These are phyloP conservation scores for Solenopsis fugax DNA, from an alignment of 1,140 invertebrate genomes.

Conservation along the genomic window DNA sequence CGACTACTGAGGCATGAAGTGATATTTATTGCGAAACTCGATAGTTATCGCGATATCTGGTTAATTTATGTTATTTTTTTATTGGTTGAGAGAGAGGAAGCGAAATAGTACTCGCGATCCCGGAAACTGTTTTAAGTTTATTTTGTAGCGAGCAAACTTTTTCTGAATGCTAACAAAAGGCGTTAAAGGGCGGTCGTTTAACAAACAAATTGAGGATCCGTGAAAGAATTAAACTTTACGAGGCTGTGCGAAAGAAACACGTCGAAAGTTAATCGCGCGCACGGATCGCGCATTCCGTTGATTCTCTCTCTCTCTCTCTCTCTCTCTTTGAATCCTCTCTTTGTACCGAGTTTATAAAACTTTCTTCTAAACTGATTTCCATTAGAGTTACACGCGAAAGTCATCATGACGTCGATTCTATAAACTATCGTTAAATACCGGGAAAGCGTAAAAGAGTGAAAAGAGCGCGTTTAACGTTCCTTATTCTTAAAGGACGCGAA, in stretches of 20 bases:
- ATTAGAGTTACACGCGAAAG: background rate
- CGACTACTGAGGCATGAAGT: no score
- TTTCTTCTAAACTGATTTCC: conserved; percentile 3
- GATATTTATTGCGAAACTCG: no score
- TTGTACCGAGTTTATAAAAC: background rate
- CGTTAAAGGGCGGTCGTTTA: background rate
- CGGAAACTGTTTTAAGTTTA: background rate
- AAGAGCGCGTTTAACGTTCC: background rate
- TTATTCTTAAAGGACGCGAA: conserved; percentile 27
- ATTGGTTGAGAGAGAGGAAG: background rate
- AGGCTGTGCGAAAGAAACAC: background rate
- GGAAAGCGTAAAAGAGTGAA: background rate
- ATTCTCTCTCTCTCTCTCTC: background rate
- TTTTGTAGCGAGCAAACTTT: background rate
- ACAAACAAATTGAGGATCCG: conserved; percentile 4
- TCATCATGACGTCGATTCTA: background rate
- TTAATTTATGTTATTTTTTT: background rate
- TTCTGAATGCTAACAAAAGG: background rate
- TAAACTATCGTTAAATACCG: conserved; percentile 6
- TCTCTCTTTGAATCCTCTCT: background rate
- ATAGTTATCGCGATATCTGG: no score
- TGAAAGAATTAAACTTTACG: conserved; percentile 49
- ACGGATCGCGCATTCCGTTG: background rate
- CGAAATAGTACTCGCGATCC: background rate
- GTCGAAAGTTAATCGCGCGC: conserved; percentile 14